These are phyloP conservation scores for Megathymus violae DNA, from an alignment of 1,140 invertebrate genomes.

Conservation along the genomic window DNA sequence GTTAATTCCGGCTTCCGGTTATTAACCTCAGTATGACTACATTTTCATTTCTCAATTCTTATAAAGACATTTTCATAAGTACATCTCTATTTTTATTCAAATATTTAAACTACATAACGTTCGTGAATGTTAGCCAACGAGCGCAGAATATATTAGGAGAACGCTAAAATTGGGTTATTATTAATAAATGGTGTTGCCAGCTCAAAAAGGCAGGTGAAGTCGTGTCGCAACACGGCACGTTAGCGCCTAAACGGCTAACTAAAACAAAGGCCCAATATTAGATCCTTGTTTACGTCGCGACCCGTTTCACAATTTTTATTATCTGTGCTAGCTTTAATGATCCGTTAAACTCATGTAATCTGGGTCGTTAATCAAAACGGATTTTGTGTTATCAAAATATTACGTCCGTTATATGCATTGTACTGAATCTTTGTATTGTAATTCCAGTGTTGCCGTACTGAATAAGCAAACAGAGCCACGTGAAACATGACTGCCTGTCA, in stretches of 20 bases:
- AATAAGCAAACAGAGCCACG: no score
- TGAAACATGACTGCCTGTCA: no score
- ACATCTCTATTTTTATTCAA: no score
- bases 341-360: conserved; percentile 47
- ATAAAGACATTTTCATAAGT: no score
- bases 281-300: conserved; percentile 43
- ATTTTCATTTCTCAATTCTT: no score
- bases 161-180: conserved; percentile 29
- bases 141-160: conserved; percentile 22
- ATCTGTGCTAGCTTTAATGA: conserved; percentile 49
- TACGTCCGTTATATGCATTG: conserved; percentile 29
- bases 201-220: conserved; percentile 30
- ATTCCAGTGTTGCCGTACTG: no score
- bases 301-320: conserved; percentile 55
- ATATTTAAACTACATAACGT: conserved; percentile 13
- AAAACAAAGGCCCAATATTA: conserved; percentile 47
- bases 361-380: conserved; percentile 50
- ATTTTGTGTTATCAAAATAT: conserved; percentile 53
- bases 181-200: conserved; percentile 31
- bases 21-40: no score
- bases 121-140: conserved; percentile 20
- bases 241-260: conserved; percentile 37
- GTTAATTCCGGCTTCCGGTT: no score
- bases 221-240: conserved; percentile 39
- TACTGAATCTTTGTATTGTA: conserved; percentile 14